Base-by-base conservation (phyloP, 2,797 vertebrate genomes). In the Sardinella longiceps region DNA sequence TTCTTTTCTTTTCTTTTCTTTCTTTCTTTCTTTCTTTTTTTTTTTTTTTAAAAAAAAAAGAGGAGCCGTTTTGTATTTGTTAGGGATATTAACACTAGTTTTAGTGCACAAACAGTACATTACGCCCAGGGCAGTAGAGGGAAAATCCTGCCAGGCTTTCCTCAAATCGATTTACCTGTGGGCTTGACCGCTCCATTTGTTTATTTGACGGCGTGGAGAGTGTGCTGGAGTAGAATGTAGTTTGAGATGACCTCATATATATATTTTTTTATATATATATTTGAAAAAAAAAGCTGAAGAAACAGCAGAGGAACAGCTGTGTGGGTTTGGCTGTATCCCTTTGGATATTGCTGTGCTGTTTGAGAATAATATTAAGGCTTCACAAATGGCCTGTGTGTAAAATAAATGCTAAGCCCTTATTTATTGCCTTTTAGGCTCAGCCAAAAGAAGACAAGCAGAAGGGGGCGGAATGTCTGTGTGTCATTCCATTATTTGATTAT, bases 231-330 rank as follows among this genome's bases (percentile, higher is more conserved):
- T 33, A 74, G 87, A 86, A 81, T 80, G 85, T 20, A 81, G 86
- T 81, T 77, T 81, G 82, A 80, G 80, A 86, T 89, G 86, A 90
- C 86, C 86, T 90, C 81, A 85, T 85, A 74, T n/a, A n/a, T n/a
- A n/a, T n/a, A 25, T 85, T 85, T 86, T 87, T 88, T 83, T 63
- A n/a, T n/a, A n/a, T n/a, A n/a, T n/a, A n/a, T n/a, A n/a, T n/a
- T n/a, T n/a, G n/a, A n/a, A n/a, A 20, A 58, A 43, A 25, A 63
- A 84, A 70, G 37, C 37, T 7, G 5, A 37, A 77, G 80, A 37
- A 81, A 80, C 43, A 51, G 20, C 6, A 80, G 80, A 80, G 50
- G 48, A 82, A 80, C 83, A 87, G 81, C 86, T 87, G 86, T 83
- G 84, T 74, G 58, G 85, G 86, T 25, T 80, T 84, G 82, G 56